A percentile compares a stretch with the other conserved stretches of the same genome.
phyloP scores from a whole-genome alignment of 2,113 vertebrate species.

The Vulpes vulpes region DNA sequence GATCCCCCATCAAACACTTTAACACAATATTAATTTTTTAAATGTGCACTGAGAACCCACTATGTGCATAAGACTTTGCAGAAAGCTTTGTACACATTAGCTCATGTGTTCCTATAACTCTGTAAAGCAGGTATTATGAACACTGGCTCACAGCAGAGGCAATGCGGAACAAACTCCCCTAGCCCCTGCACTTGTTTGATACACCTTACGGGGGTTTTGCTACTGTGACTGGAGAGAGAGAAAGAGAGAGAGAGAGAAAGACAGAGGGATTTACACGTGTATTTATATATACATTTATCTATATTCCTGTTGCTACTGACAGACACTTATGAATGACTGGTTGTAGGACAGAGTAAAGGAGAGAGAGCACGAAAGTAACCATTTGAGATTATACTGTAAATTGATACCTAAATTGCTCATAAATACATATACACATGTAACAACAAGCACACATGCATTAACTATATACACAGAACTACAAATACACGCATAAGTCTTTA shows the following conservation, averaged over 20 bases:
- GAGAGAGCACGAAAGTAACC: background rate
- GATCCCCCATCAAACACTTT: background rate
- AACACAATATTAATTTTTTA: background rate
- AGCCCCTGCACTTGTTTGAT: too few species aligned
- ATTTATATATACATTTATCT: background rate
- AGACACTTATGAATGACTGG: background rate
- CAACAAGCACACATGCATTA: too few species aligned
- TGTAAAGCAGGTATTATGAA: background rate
- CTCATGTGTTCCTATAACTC: background rate
- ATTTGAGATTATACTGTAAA: background rate
- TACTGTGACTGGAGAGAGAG: too few species aligned
- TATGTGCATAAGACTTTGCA: background rate
- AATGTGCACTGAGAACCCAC: background rate
- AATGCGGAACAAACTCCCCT: accelerated
- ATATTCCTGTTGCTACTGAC: accelerated
- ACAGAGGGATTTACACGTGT: too few species aligned
- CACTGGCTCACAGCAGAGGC: background rate
- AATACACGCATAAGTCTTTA: background rate
- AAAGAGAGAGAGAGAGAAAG: too few species aligned
- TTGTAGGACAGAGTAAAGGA: background rate
- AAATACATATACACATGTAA: background rate
- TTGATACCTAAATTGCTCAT: background rate
- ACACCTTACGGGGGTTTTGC: background rate
- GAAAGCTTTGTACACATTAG: background rate
- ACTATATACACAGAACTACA: background rate